Evolutionary conservation across 2,888 invertebrate genomes (phyloP), one percentile per base, ranked within the genome.

Genomic region (Napeogenes inachia): DNA sequence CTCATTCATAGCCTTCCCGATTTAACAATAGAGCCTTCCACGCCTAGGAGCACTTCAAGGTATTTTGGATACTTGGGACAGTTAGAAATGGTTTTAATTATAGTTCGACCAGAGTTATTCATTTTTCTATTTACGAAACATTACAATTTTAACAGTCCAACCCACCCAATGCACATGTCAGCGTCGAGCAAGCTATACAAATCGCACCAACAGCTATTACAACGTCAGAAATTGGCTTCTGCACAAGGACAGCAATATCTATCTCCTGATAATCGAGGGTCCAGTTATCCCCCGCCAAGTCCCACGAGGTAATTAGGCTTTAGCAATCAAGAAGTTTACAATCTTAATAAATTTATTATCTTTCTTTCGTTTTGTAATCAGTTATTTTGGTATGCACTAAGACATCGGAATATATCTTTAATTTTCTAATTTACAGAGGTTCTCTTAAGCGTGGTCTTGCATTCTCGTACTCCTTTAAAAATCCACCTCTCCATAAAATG

Each of bases 221-320:
- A 80, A 55, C 92, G 75, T 81, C 93, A 84, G 63, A 76, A 80
- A 2, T 71, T 81, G 0, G 67, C 73, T 0, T 79, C 78, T 3
- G 59, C 74, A 0, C 77, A 77, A 3, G 78, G 77, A 0, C 78
- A 79, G 46, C 85, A 81, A 59, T 80, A 75, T 65, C 78, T 89
- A 57, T 76, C 68, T 1, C 84, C 94, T 10, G 92, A 93, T 73
- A 92, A 93, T 75, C 91, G 94, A 72, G 96, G 96, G 65, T 93
- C 94, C 65, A 96, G 95, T 68, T 96, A 96, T 81, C 96, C 96
- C 61, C 96, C 96, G 6, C 95, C 95, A 33, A 96, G 95, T 69
- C 96, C 87, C 78, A 74, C 91, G 80, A 77, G 89, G 93, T 84
- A 85, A 13, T 12, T 21, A 45, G 45, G 32, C 32, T 45, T 12